Conservation (phyloP, 64 coral and sea anemone genomes). For the Stylophora pistillata region DNA sequence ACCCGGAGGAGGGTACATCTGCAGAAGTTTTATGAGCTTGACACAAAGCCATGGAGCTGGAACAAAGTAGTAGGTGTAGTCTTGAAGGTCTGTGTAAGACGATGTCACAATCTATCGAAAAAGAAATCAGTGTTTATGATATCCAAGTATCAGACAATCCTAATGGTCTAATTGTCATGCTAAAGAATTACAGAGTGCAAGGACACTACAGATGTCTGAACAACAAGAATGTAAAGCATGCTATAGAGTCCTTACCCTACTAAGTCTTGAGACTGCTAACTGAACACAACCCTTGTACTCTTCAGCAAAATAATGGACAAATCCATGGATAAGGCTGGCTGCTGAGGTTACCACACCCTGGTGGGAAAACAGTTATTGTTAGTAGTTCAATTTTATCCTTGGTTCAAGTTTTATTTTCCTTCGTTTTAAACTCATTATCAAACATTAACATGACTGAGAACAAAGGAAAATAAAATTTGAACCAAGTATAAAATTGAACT, state of each 20-base stretch:
- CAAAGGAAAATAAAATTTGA: too few species aligned
- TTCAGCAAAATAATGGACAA: slow-evolving; percentile 80
- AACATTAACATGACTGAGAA: too few species aligned
- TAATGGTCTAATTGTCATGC: not conserved
- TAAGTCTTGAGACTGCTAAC: slow-evolving; percentile 88
- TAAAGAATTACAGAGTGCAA: not conserved
- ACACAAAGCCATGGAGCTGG: slow-evolving; percentile 98
- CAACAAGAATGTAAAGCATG: not conserved
- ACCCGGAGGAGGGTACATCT: slow-evolving; percentile 95
- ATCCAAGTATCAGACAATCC: too few species aligned
- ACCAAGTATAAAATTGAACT: too few species aligned
- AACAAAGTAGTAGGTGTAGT: slow-evolving; percentile 99
- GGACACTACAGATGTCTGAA: not conserved
- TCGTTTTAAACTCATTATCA: too few species aligned
- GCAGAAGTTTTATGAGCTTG: slow-evolving; percentile 89
- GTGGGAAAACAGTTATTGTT: too few species aligned
- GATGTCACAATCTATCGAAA: slow-evolving; percentile 92
- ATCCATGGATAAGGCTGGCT: slow-evolving; percentile 88
- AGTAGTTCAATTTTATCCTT: too few species aligned
- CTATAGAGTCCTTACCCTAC: slow-evolving; percentile 53
- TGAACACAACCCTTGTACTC: slow-evolving; percentile 96
- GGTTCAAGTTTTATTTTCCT: too few species aligned
- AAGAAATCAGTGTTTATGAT: not conserved
- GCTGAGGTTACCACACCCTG: slow-evolving; percentile 97
- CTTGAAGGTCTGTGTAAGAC: slow-evolving; percentile 96